Conservation (phyloP, 2,797 vertebrate genomes). For the Acrossocheilus fasciatus region DNA sequence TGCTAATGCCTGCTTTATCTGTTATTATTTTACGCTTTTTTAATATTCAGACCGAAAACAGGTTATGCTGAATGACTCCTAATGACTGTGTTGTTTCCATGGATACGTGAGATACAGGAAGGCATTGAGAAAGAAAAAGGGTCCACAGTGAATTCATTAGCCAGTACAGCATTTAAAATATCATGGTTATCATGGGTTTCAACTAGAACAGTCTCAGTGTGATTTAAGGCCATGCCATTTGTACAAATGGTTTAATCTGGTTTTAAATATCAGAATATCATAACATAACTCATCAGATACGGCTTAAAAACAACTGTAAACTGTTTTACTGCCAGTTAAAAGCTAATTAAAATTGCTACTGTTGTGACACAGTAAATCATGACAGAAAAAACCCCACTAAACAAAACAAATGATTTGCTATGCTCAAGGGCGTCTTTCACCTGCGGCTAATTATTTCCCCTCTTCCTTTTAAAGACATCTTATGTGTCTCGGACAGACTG, state of each 20-base stretch:
- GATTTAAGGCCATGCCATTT: not conserved
- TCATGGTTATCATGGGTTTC: constrained; percentile 29
- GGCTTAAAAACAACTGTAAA: not conserved
- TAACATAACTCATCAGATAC: constrained; percentile 4
- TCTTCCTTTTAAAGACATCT: constrained; percentile 24
- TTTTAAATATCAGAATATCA: constrained; percentile 19
- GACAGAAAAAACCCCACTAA: constrained; percentile 13
- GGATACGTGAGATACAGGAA: constrained; percentile 61
- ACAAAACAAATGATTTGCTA: constrained; percentile 50
- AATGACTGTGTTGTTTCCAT: constrained; percentile 66
- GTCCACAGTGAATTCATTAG: constrained; percentile 55
- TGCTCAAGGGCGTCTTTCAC: constrained; percentile 40
- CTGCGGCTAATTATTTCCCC: constrained; percentile 29
- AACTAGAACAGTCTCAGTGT: not conserved
- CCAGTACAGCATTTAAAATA: constrained; percentile 49
- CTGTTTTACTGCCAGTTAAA: constrained; percentile 16
- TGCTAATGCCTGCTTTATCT: constrained; percentile 51
- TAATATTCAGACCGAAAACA: constrained; percentile 60
- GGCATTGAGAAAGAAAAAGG: constrained; percentile 46
- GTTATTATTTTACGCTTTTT: constrained; percentile 54
- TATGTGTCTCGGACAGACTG: constrained; percentile 58
- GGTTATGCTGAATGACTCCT: constrained; percentile 58
- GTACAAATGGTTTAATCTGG: not conserved
- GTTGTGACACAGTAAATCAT: not conserved
- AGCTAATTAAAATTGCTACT: constrained; percentile 3